Evolutionary conservation across 2,113 vertebrate genomes (phyloP), one percentile per base, ranked within the genome.

Genomic region (Symphodus melops): DNA sequence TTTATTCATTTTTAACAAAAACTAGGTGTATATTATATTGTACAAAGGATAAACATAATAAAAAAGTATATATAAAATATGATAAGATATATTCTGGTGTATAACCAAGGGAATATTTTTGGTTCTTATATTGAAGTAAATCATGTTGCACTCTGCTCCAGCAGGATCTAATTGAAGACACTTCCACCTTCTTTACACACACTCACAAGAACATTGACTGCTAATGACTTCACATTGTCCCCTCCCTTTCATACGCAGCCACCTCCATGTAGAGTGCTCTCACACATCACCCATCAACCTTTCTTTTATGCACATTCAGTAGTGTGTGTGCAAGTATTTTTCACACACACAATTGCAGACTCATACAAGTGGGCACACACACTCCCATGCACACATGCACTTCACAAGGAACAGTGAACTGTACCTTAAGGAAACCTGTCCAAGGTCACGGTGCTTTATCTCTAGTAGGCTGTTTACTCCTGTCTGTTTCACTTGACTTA

Each of bases 401-500:
- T 67, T 59, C 16, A 61, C 63, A 41, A 55, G 23, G 36, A 78
- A 78, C 21, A 66, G 36, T 1, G 33, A 59, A 59, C 71, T 83
- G 78, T 51, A 19, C 77, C 67, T 69, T 73, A 64, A 72, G 73
- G 52, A 77, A 84, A 77, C 74, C 81, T 65, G 71, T 41, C 71
- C 86, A 90, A 75, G 81, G 83, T 89, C 82, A 79, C 8, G 4
- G 71, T 70, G 77, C 72, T 83, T 86, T 83, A 83, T 81, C 76
- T 87, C 71, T 53, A 44, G 42, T 60, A 62, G 61, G 65, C 74
- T 84, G 80, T 88, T 85, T 85, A 81, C 82, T 58, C 60, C 78
- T 77, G 63, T 87, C 86, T 80, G 86, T 86, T 88, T 82, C 83
- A 79, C 81, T 86, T 87, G 75, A 84, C 81, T 87, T 84, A 75